These are phyloP conservation scores for Mamestra configurata DNA, from an alignment of 1,140 invertebrate species.

Conservation along the genomic window DNA sequence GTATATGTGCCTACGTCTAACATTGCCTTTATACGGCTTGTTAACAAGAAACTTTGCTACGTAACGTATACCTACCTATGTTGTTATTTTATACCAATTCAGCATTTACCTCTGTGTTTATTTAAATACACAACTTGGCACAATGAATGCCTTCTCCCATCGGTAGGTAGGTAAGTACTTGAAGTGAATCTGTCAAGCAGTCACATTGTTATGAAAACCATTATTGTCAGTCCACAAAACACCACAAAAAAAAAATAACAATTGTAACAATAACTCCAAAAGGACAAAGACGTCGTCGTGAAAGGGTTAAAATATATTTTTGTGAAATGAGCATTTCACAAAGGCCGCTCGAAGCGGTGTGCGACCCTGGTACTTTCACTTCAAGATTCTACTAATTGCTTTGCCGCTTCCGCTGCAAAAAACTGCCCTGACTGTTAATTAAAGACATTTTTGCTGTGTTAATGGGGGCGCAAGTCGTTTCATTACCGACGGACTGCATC, in stretches of 20 bases:
- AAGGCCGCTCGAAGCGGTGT: not conserved
- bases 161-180: too few species aligned
- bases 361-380: not conserved
- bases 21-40: not conserved
- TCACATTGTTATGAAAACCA: not conserved
- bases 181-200: slow-evolving; percentile 10
- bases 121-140: not conserved
- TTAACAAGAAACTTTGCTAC: not conserved
- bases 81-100: not conserved
- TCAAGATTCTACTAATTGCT: slow-evolving; percentile 64
- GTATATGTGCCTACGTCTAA: not conserved
- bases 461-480: slow-evolving; percentile 56
- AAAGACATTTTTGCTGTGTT: slow-evolving; percentile 62
- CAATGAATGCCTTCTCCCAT: not conserved
- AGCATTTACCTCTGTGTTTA: not conserved
- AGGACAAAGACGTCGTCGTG: not conserved
- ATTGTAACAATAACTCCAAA: slow-evolving; percentile 23
- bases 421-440: slow-evolving; percentile 61
- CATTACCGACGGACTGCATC: slow-evolving; percentile 53
- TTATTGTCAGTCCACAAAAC: not conserved
- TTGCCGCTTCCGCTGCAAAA: slow-evolving; percentile 48
- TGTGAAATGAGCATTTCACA: slow-evolving; percentile 20
- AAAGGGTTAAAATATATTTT: slow-evolving; percentile 26
- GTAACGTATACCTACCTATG: not conserved
- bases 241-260: slow-evolving; percentile 31